Percentiles rank a stretch among this genome's conserved stretches.
Conservation (phyloP, 2,888 invertebrate genomes). For the Eupithecia inturbata region DNA sequence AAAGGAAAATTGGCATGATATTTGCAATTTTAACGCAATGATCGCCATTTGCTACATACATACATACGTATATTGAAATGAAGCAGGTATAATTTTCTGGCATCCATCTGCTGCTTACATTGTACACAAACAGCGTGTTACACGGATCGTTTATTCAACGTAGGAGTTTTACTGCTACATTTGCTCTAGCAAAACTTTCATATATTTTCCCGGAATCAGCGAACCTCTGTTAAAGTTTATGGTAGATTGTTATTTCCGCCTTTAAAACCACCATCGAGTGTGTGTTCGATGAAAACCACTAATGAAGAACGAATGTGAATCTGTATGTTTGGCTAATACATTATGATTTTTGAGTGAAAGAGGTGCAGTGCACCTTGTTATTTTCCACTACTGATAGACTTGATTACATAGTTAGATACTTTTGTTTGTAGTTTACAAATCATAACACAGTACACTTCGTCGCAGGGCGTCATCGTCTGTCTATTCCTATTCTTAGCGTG, state of each 20-base stretch:
- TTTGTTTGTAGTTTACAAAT: not conserved
- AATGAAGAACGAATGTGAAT: not conserved
- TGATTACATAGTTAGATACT: not conserved
- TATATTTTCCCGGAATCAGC: constrained; percentile 29
- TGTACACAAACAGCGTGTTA: constrained; percentile 37
- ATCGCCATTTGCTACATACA: not conserved
- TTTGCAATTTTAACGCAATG: not conserved
- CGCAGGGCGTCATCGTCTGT: too few relatives aligned
- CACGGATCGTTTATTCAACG: constrained; percentile 39
- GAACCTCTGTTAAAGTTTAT: not conserved
- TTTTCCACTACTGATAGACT: not conserved
- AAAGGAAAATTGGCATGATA: not conserved
- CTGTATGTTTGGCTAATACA: not conserved
- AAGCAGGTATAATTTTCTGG: constrained; percentile 61
- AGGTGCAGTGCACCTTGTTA: not conserved
- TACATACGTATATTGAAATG: not conserved
- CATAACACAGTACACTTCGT: too few relatives aligned
- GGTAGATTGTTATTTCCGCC: not conserved
- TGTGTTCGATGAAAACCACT: too few relatives aligned
- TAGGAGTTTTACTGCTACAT: constrained; percentile 58
- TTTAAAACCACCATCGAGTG: too few relatives aligned
- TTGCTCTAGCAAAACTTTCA: constrained; percentile 52
- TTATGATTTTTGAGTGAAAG: not conserved
- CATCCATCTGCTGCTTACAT: constrained; percentile 66
- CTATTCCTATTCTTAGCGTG: not conserved